Evolutionary conservation across 2,888 invertebrate genomes (phyloP).

Genomic region (Bibio marci): DNA sequence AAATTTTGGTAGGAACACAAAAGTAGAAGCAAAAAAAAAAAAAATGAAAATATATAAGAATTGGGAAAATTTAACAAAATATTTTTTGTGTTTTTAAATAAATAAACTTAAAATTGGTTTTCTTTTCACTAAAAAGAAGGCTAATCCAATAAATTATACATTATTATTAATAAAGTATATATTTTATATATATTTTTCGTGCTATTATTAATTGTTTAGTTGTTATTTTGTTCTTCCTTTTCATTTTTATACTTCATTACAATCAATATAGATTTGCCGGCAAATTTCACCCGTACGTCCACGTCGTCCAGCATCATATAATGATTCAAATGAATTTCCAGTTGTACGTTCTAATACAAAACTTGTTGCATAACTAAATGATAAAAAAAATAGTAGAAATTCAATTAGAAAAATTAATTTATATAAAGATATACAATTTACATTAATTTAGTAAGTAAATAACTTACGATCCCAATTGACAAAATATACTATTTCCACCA

Average conservation of each 20-base stretch:
- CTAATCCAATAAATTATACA: no score
- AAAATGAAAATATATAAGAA: no score
- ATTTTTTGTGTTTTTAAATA: no score
- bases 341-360: constrained; percentile 64
- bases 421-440: background rate
- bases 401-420: background rate
- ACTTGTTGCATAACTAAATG: constrained; percentile 64
- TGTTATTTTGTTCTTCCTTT: no score
- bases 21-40: no score
- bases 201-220: no score
- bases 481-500: constrained; percentile 70
- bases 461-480: constrained; percentile 84
- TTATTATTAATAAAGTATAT: no score
- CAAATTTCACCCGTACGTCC: constrained; percentile 79
- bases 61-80: no score
- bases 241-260: constrained; percentile 78
- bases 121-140: no score
- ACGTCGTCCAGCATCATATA: constrained; percentile 71
- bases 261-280: constrained; percentile 66
- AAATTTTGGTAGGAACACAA: no score
- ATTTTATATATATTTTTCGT: no score
- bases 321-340: constrained; percentile 54
- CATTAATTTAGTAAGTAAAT: background rate
- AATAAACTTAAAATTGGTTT: no score
- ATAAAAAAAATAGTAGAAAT: background rate